Evolutionary conservation across 2,113 vertebrate genomes (phyloP), one percentile per base, ranked within the genome.

Genomic region (Gavialis gangeticus): DNA sequence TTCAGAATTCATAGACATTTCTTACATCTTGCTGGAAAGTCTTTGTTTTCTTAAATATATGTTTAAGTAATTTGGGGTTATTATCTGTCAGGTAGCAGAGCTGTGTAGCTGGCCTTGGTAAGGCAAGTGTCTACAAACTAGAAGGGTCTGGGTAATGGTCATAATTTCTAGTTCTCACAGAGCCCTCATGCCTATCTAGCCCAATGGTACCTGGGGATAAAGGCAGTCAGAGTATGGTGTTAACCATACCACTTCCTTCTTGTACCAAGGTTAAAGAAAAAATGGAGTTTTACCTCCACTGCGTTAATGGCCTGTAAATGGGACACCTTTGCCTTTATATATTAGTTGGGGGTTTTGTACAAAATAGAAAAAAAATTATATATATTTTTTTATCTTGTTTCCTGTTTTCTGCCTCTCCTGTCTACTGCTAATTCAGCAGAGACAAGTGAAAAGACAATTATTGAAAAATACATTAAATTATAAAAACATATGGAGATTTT

Each of bases 21-120:
- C 71, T n/a, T 58, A 87, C 66, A 77, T 92, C 17, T 4, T 76
- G 60, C 84, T 96, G 81, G 86, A 92, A 96, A 96, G 94, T 93
- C 82, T 80, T 2, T 69, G 87, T 90, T 97, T 96, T 92, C 83
- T 88, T 91, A 90, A 96, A 96, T 91, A 96, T 83, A 92, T 96
- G 90, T 78, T 81, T 82, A 87, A 95, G 96, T 69, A 62, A 94
- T 90, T 87, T 12, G 17, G 91, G 66, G 58, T 54, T 93, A 88
- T 82, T 75, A 95, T 46, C 75, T 71, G 78, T 90, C 90, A 46
- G 46, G 46, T 46, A 46, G 46, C 46, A 46, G 46, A 46, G 46
- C 46, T 46, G 46, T 46, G 46, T 46, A 46, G 46, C 46, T 46
- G 46, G 9, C 46, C 7, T 46, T 46, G 46, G 46, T 46, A 46